phyloP scores from a whole-genome alignment of 1,140 invertebrate species.

The Augochlora pura region DNA sequence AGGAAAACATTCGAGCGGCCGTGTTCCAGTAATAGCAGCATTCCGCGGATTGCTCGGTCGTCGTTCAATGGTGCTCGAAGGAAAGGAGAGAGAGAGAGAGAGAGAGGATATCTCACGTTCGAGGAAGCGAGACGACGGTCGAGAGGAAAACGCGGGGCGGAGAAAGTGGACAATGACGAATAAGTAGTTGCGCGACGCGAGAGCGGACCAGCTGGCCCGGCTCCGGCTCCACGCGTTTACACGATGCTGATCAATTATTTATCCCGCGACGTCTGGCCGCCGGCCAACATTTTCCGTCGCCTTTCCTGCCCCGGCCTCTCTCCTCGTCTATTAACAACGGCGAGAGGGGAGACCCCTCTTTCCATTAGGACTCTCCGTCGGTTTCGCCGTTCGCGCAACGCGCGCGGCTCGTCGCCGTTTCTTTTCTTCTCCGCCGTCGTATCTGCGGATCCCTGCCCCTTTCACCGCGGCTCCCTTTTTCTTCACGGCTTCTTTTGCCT shows the following conservation, averaged over 20 bases:
- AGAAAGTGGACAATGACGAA: conserved; percentile 50
- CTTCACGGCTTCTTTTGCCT: neutral
- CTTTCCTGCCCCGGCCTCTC: conserved; percentile 44
- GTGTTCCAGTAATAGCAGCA: conserved; percentile 35
- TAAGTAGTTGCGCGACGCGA: conserved; percentile 34
- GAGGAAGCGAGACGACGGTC: neutral
- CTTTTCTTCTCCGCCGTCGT: neutral
- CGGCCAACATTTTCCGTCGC: conserved; percentile 70
- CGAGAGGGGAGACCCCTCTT: too few species aligned
- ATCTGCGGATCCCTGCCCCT: neutral
- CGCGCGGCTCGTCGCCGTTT: neutral
- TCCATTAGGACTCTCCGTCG: neutral
- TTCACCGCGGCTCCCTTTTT: neutral
- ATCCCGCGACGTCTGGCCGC: conserved; percentile 70
- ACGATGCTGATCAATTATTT: conserved; percentile 75
- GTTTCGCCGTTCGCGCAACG: neutral
- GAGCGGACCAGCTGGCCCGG: conserved; percentile 61
- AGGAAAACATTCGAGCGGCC: neutral
- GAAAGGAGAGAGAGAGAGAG: neutral
- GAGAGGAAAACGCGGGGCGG: conserved; percentile 31
- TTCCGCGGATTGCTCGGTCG: conserved; percentile 49
- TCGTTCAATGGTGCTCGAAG: conserved; percentile 21
- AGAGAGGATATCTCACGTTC: neutral
- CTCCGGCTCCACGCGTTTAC: conserved; percentile 59
- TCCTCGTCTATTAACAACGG: conserved; percentile 53